Evolutionary conservation across 2,888 invertebrate genomes (phyloP).

Genomic region (Apamea epomidion): DNA sequence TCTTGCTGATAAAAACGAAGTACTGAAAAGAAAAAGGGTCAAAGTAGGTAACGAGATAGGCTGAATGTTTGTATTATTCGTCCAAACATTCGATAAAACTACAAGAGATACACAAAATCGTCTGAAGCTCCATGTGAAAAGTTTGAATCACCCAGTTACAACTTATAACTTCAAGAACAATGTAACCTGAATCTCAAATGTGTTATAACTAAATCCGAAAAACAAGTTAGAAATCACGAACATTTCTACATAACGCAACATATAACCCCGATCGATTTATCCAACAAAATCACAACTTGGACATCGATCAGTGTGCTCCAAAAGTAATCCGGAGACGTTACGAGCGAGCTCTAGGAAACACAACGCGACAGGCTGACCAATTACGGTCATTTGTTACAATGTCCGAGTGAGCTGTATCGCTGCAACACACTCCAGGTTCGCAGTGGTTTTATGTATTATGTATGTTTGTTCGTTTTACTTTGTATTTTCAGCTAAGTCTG

Average conservation of each 20-base stretch:
- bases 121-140: neutral
- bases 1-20: neutral
- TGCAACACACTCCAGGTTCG: constrained; percentile 56
- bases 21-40: neutral
- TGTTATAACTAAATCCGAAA: neutral
- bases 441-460: constrained; percentile 45
- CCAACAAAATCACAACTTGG: constrained; percentile 69
- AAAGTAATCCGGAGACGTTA: constrained; percentile 68
- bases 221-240: constrained; percentile 5
- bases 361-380: constrained; percentile 79
- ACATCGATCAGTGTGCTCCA: constrained; percentile 66
- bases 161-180: neutral
- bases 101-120: neutral
- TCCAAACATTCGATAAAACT: neutral
- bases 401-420: constrained; percentile 68
- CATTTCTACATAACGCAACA: constrained; percentile 22
- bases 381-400: constrained; percentile 72
- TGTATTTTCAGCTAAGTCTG: neutral
- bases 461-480: constrained; percentile 26
- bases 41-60: neutral
- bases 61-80: neutral
- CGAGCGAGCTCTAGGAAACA: constrained; percentile 63
- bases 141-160: neutral
- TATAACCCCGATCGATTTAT: constrained; percentile 54
- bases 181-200: neutral